Evolutionary conservation across 2,797 vertebrate species (phyloP), one percentile per base, ranked within the genome.

Genomic region (Thamnophis elegans): DNA sequence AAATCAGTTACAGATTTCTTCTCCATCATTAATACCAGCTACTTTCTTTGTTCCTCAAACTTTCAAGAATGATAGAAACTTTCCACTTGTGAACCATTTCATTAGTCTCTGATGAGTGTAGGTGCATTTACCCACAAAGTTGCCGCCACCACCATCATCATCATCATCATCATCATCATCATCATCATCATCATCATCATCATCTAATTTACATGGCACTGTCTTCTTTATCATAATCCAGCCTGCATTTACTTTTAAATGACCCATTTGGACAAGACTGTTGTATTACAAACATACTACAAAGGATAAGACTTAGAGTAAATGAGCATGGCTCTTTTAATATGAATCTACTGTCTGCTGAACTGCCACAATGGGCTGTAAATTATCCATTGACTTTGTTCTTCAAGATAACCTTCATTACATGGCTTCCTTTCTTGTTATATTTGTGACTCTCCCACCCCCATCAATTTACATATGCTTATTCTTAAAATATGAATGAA

Each of bases 321-420:
- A 92, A 93, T 93, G 95, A 93, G 59, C 22, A n/a, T n/a, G n/a
- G n/a, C n/a, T n/a, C 42, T 94, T 73, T 73, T 36, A 73, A 73
- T 36, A 36, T 7, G 94, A 94, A 92, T 5, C 85, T 90, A 11
- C n/a, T 94, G 8, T 88, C 94, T 53, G n/a, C 36, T 85, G 62
- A 16, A 91, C 91, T 53, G 11, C 92, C 65, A 4, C 28, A 94
- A 60, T 32, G 20, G 36, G 18, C 26, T 54, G 51, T 90, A 86
- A 94, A 92, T 95, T 88, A 59, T 92, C 36, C 93, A 93, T 88
- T 22, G 1, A n/a, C 32, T 91, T 65, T 13, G 28, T 65, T 56
- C 18, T 94, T 28, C 78, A 78, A 82, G 51, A 60, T 87, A 93
- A 59, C 93, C 28, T 55, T 85, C n/a, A n/a, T 92, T 89, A 59